These are phyloP conservation scores for Calosoma granatense DNA, from an alignment of 1,140 invertebrate genomes.

Conservation along the genomic window DNA sequence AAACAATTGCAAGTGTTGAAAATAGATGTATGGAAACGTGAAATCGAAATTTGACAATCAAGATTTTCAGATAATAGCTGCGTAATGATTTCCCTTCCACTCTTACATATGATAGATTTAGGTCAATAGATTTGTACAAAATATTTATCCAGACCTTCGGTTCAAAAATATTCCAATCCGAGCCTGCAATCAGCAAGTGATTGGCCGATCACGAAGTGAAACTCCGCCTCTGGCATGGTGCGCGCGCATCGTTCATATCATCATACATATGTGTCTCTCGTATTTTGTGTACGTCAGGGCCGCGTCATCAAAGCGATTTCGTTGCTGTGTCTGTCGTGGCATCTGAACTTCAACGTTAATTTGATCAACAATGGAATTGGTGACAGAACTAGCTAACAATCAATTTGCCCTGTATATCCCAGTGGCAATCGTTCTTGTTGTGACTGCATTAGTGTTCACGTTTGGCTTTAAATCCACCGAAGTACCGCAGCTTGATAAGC, in stretches of 20 bases:
- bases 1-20: no score
- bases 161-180: not conserved
- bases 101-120: no score
- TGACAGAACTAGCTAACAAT: conserved; percentile 42
- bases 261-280: not conserved
- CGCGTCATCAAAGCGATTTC: conserved; percentile 42
- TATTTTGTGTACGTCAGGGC: conserved; percentile 44
- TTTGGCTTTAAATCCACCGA: conserved; percentile 63
- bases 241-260: not conserved
- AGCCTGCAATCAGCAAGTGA: not conserved
- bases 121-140: no score
- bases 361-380: conserved; percentile 42
- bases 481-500: conserved; percentile 59
- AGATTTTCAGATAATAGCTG: no score
- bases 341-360: conserved; percentile 36
- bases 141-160: no score
- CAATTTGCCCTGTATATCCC: conserved; percentile 50
- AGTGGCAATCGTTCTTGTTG: conserved; percentile 52
- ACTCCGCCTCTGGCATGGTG: not conserved
- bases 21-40: no score
- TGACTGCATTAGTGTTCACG: conserved; percentile 54
- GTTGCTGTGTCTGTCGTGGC: conserved; percentile 35
- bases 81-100: no score
- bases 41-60: no score
- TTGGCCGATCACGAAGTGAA: not conserved